These are phyloP conservation scores for Latrodectus geometricus DNA, from an alignment of 1,140 invertebrate genomes.

Conservation along the genomic window DNA sequence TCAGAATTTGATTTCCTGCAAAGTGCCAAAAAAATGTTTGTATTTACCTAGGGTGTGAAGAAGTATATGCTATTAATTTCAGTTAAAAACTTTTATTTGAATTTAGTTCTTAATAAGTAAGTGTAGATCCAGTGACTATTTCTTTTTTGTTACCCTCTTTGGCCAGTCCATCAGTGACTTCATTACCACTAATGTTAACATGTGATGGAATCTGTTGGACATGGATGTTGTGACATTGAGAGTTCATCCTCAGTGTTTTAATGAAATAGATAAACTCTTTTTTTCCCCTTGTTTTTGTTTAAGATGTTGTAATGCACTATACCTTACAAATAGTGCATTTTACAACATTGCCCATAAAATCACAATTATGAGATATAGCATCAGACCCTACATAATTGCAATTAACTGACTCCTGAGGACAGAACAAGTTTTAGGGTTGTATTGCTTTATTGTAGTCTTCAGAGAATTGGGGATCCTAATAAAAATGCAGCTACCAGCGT, in stretches of 20 bases:
- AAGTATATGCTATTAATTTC: no score
- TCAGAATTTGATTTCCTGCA: no score
- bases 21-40: no score
- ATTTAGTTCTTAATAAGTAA: no score
- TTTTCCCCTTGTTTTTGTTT: neutral
- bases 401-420: neutral
- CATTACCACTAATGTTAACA: no score
- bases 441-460: neutral
- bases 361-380: neutral
- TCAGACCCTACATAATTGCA: neutral
- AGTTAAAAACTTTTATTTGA: no score
- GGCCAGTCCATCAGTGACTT: no score
- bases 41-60: no score
- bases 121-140: no score
- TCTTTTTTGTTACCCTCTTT: no score
- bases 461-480: neutral
- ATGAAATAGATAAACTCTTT: neutral
- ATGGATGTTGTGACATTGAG: no score
- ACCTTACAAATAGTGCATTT: neutral
- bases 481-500: neutral
- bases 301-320: neutral
- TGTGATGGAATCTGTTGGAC: no score
- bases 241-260: neutral
- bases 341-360: neutral
- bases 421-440: constrained; percentile 7